Conservation (phyloP, 2,113 vertebrate genomes). For the Thamnophis sirtalis region DNA sequence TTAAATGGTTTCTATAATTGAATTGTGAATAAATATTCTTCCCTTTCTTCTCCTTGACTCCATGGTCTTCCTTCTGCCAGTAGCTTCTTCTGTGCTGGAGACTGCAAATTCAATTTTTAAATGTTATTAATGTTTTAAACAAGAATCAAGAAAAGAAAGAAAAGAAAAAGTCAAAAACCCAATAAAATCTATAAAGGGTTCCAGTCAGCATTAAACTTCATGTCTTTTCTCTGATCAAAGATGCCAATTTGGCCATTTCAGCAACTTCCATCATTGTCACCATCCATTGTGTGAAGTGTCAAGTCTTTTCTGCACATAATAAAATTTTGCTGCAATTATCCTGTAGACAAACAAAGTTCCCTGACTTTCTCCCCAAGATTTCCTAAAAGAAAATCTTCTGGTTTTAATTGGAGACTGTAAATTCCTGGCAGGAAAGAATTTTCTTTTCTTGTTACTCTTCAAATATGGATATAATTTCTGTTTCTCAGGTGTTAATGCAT, state of each 20-base stretch:
- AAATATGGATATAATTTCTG: conserved; percentile 2
- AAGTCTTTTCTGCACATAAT: not conserved
- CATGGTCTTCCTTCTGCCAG: not conserved
- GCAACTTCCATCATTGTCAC: not conserved
- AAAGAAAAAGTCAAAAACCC: not conserved
- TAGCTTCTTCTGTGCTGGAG: not conserved
- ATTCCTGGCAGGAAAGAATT: not conserved
- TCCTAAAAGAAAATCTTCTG: not conserved
- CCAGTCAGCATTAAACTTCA: not conserved
- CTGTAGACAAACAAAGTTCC: not conserved
- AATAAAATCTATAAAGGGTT: not conserved
- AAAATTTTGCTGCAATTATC: not conserved
- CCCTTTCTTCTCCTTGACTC: not conserved
- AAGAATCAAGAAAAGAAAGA: not conserved
- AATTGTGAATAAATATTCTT: not conserved
- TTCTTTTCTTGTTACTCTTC: not conserved
- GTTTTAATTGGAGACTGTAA: not conserved
- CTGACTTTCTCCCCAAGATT: not conserved
- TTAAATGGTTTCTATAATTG: not conserved
- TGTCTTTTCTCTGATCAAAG: not conserved
- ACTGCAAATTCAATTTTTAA: not conserved
- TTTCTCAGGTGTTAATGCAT: not conserved
- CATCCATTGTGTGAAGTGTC: not conserved
- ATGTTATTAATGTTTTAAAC: not conserved
- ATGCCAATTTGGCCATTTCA: not conserved